A percentile compares a stretch with the other conserved stretches of the same genome.
These are phyloP conservation scores for Pterophyllum scalare DNA, from an alignment of 2,113 vertebrate species.

Conservation along the genomic window DNA sequence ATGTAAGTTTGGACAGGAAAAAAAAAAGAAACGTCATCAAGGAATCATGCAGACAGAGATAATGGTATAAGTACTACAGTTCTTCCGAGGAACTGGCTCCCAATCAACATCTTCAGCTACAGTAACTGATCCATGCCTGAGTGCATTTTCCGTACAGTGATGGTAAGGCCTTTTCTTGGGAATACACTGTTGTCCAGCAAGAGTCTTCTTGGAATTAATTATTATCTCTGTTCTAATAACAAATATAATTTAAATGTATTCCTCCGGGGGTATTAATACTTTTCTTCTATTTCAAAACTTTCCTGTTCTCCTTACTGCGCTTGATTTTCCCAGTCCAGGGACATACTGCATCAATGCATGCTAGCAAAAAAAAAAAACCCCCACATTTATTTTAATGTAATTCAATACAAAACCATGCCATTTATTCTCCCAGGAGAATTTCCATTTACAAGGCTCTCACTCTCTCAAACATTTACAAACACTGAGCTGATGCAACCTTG, in stretches of 20 bases:
- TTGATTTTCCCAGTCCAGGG: background rate
- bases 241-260: slow-evolving; percentile 35
- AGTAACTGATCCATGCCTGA: slow-evolving; percentile 67
- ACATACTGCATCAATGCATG: slow-evolving; percentile 5
- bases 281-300: slow-evolving; percentile 17
- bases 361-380: background rate
- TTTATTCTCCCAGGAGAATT: slow-evolving; percentile 46
- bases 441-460: slow-evolving; percentile 45
- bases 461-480: slow-evolving; percentile 61
- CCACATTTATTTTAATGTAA: slow-evolving; percentile 30
- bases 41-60: slow-evolving; percentile 35
- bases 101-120: slow-evolving; percentile 40
- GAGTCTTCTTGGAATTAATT: slow-evolving; percentile 50
- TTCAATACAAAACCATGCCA: slow-evolving; percentile 51
- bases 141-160: slow-evolving; percentile 65
- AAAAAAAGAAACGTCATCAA: background rate
- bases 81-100: slow-evolving; percentile 57
- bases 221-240: slow-evolving; percentile 29
- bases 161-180: slow-evolving; percentile 61
- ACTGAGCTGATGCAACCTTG: slow-evolving; percentile 37
- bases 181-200: slow-evolving; percentile 37
- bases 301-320: background rate
- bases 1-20: background rate
- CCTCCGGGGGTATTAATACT: slow-evolving; percentile 17
- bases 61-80: slow-evolving; percentile 47